phyloP scores from a whole-genome alignment of 2,113 vertebrate species.

The Carassius gibelio region DNA sequence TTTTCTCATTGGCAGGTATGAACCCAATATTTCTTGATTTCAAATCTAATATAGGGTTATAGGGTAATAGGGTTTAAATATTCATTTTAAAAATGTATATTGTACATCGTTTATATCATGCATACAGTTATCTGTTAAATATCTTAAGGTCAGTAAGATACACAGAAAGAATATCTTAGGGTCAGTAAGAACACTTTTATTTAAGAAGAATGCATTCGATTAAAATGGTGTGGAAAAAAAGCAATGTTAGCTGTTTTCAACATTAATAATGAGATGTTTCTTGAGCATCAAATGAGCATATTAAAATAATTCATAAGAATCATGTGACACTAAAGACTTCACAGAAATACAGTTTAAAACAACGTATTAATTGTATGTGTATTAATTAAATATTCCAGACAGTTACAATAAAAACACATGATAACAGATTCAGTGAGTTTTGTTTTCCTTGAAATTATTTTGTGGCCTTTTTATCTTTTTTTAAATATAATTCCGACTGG shows the following conservation, averaged over 20 bases:
- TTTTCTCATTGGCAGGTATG: neutral
- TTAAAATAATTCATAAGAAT: neutral
- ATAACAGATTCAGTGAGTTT: neutral
- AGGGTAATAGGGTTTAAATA: too few relatives aligned
- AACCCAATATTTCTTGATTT: neutral
- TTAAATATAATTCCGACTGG: neutral
- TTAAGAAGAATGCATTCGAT: too few relatives aligned
- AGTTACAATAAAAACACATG: neutral
- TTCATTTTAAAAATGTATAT: neutral
- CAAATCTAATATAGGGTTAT: neutral
- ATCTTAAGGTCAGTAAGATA: too few relatives aligned
- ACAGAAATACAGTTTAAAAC: too few relatives aligned
- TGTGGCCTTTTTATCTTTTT: neutral
- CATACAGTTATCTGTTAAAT: too few relatives aligned
- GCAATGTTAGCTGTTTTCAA: neutral
- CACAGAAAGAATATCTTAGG: too few relatives aligned
- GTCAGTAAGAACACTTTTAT: neutral
- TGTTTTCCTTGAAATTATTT: neutral
- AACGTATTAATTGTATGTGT: too few relatives aligned
- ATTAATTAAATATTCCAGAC: neutral
- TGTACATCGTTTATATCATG: too few relatives aligned
- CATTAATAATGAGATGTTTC: neutral
- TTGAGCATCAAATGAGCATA: neutral
- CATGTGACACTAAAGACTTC: neutral
- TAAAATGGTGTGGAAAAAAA: too few relatives aligned